Evolutionary conservation across 2,797 vertebrate species (phyloP), one percentile per base, ranked within the genome.

Genomic region (Margarornis squamiger): DNA sequence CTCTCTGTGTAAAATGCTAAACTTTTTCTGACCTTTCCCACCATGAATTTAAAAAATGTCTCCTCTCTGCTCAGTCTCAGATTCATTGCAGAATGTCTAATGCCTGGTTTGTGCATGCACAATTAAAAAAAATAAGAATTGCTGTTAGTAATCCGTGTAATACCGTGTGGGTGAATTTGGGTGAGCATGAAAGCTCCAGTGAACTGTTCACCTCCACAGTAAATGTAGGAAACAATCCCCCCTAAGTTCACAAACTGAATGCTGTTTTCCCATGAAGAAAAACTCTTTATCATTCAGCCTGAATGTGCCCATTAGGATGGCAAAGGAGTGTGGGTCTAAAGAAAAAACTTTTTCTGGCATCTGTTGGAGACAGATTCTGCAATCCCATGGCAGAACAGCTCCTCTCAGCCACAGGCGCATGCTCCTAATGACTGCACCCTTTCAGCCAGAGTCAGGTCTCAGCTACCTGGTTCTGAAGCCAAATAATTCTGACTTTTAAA

Each of bases 181-280:
- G 95, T 93, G 82, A 90, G 76, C 88, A 90, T 96, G 96, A 96
- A 97, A 97, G 94, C 93, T 88, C 32, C 91, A 85, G 86, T 97
- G 96, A 97, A 97, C 96, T 97, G 94, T 97, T 97, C 95, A 96
- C 96, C 95, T 97, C 96, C 72, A 57, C 65, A 86, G 92, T 88
- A 94, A 94, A 67, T 94, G 90, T 68, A 90, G 90, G 82, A 97
- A 97, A 97, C 76, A 97, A 96, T 97, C 51, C 85, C 62, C 58
- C 93, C 88, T 86, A 96, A 96, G 92, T 96, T 95, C 94, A 92
- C 95, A 96, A 92, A 88, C 48, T 82, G 86, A 92, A 91, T 86
- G 20, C 72, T 92, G 55, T 85, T 97, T 96, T 97, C 95, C 95
- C 95, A 95, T 82, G 91, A 96, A 97, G 91, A 95, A 96, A 96